Evolutionary conservation across 2,888 invertebrate species (phyloP).

Genomic region (Osedax fenrisi): DNA sequence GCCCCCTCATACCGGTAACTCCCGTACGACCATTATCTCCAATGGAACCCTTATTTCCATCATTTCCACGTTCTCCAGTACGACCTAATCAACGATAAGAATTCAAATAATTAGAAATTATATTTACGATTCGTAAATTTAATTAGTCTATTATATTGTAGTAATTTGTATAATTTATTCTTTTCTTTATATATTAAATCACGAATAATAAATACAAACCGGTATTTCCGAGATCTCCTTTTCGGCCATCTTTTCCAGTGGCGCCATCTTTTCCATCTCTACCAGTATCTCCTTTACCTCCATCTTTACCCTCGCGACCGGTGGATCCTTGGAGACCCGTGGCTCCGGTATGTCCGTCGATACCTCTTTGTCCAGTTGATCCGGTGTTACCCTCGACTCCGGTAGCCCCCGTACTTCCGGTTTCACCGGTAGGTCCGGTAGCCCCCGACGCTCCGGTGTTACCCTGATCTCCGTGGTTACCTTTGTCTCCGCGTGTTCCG

Average conservation of each 20-base stretch:
- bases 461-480: constrained; percentile 27
- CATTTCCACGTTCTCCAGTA: background rate
- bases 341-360: constrained; percentile 18
- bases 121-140: no score
- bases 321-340: background rate
- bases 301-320: constrained; percentile 26
- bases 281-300: constrained; percentile 26
- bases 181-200: no score
- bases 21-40: background rate
- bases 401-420: constrained; percentile 5
- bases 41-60: background rate
- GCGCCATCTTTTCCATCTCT: background rate
- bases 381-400: constrained; percentile 5
- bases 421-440: constrained; percentile 6
- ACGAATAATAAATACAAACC: no score
- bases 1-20: background rate
- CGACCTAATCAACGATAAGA: no score
- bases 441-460: constrained; percentile 18
- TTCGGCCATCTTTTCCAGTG: background rate
- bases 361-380: background rate
- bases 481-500: constrained; percentile 27
- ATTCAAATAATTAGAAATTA: no score
- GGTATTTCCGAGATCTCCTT: background rate
- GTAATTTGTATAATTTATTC: no score
- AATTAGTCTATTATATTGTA: no score